phyloP scores from a whole-genome alignment of 2,888 invertebrate species.

The Thymelicus acteon region DNA sequence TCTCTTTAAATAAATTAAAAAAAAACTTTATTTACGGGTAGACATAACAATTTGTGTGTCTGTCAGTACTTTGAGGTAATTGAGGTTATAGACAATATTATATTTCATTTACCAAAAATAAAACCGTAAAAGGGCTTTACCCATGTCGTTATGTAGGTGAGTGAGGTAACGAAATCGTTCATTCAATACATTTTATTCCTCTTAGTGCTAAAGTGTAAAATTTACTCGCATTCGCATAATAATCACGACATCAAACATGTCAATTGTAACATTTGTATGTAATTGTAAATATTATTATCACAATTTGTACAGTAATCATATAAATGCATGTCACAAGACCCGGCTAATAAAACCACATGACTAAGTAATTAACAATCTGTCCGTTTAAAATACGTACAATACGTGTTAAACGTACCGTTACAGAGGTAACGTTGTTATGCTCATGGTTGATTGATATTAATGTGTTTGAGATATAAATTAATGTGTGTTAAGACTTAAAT shows the following conservation, averaged over 20 bases:
- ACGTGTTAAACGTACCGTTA: constrained; percentile 18
- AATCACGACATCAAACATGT: background rate
- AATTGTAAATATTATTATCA: constrained; percentile 12
- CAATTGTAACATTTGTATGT: background rate
- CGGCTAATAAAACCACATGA: constrained; percentile 27
- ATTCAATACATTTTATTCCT: background rate
- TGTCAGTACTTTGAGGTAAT: no score
- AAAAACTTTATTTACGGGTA: no score
- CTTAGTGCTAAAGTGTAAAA: no score
- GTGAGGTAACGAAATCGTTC: background rate
- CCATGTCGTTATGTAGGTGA: background rate
- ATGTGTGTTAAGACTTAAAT: constrained; percentile 1
- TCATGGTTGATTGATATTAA: constrained; percentile 19
- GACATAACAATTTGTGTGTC: no score
- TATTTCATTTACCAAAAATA: no score
- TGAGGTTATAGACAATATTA: no score
- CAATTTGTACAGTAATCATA: constrained; percentile 21
- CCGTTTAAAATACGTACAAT: constrained; percentile 23
- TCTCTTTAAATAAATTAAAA: no score
- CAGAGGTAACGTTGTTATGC: background rate
- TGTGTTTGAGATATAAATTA: background rate
- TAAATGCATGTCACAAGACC: constrained; percentile 33
- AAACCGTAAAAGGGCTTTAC: no score
- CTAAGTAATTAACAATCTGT: constrained; percentile 28
- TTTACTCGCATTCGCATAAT: no score